These are phyloP conservation scores for Chaenogobius annularis DNA, from an alignment of 2,113 vertebrate genomes.

Conservation along the genomic window DNA sequence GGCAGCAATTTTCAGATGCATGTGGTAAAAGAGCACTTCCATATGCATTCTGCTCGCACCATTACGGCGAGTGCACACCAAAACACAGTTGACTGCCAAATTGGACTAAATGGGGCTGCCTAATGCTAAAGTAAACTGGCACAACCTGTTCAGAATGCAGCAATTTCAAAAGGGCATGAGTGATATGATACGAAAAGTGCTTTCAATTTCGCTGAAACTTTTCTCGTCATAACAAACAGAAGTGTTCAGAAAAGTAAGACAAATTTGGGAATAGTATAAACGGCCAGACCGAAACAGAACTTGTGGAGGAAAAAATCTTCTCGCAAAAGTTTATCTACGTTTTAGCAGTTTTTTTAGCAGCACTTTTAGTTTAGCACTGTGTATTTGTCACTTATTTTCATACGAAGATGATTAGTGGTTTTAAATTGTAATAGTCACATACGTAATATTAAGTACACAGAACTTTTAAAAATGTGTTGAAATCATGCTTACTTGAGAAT, in stretches of 20 bases:
- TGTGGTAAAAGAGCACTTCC: conserved; percentile 11
- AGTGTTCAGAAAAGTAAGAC: neutral
- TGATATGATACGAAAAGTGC: neutral
- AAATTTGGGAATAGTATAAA: neutral
- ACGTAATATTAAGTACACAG: too few relatives aligned
- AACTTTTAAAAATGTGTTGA: too few relatives aligned
- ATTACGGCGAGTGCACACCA: conserved; percentile 7
- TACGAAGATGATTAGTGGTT: too few relatives aligned
- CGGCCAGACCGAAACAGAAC: neutral
- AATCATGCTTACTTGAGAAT: too few relatives aligned
- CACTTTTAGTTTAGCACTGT: too few relatives aligned
- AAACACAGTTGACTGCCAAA: conserved; percentile 11
- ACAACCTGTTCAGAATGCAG: neutral
- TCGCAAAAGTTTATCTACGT: too few relatives aligned
- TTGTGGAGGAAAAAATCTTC: too few relatives aligned
- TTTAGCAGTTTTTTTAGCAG: too few relatives aligned
- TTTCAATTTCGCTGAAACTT: neutral
- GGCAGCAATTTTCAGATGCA: conserved; percentile 21
- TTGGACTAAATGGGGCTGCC: neutral
- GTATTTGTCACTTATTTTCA: too few relatives aligned
- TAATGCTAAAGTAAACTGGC: conserved; percentile 1
- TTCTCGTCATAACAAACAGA: neutral
- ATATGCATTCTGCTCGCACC: conserved; percentile 11
- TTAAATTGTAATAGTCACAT: too few relatives aligned
- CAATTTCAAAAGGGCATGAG: neutral